Evolutionary conservation across 2,113 vertebrate species (phyloP).

Genomic region (Naja naja): DNA sequence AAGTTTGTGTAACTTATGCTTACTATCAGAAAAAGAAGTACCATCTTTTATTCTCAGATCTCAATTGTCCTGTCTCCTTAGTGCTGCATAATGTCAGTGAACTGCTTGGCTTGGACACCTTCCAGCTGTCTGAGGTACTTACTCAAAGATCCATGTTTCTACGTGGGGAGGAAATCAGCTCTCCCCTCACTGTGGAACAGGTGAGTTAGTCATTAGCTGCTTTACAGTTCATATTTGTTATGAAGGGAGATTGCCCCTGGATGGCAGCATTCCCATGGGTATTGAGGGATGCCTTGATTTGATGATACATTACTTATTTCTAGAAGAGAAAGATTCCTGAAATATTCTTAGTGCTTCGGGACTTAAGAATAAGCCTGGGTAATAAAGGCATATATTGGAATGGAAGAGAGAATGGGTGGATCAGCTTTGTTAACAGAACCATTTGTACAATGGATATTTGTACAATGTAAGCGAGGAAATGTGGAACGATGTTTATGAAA

Average conservation of each 20-base stretch:
- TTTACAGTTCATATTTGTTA: not conserved
- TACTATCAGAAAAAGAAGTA: not conserved
- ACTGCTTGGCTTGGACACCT: conserved; percentile 84
- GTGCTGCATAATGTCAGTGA: conserved; percentile 84
- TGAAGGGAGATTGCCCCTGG: not conserved
- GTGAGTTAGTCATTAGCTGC: conserved; percentile 59
- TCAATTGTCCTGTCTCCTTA: conserved; percentile 54
- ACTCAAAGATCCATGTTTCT: conserved; percentile 93
- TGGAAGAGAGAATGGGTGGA: not conserved
- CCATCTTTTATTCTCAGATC: not conserved
- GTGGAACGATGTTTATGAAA: not conserved
- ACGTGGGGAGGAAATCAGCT: conserved; percentile 90
- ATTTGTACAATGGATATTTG: not conserved
- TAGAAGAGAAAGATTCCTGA: not conserved
- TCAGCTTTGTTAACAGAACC: not conserved
- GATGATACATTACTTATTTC: not conserved
- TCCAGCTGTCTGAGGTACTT: conserved; percentile 88
- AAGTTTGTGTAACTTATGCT: not conserved
- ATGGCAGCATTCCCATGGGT: not conserved
- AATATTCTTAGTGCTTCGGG: not conserved
- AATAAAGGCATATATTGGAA: not conserved
- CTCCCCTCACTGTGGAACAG: conserved; percentile 91
- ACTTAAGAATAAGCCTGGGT: not conserved
- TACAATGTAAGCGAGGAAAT: not conserved
- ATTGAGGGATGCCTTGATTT: not conserved